Evolutionary conservation across 2,113 vertebrate genomes (phyloP), one percentile per base, ranked within the genome.

Genomic region (Myiopsitta monachus): DNA sequence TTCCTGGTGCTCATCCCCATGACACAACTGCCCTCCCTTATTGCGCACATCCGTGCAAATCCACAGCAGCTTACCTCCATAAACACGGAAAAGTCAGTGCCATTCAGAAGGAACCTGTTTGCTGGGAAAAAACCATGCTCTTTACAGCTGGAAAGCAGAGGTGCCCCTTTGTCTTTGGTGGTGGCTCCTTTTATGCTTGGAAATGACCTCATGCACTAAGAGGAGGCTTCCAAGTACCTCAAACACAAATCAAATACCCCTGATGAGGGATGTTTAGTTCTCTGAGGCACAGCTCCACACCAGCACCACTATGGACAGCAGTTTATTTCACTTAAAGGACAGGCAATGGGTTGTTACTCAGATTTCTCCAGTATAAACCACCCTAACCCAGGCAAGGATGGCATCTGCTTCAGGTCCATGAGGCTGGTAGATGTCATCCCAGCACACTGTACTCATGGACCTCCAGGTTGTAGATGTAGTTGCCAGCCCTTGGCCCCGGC

Each of bases 51-150:
- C 46, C 55, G 38, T 22, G n/a, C 44, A 79, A 54, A 54, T 17
- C 55, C 68, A 27, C 0, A 0, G 18, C 1, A 0, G 21, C 19
- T 75, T 4, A 2, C 5, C 30, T 5, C 46, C 13, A 3, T 2
- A 26, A 36, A 57, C 0, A 1, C 0, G 0, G 67, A 74, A 16
- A 27, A 79, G 22, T 10, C 3, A 3, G 17, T 47, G 28, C 27
- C 1, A 0, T n/a, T n/a, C 24, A 36, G 15, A 3, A 1, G 23
- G 63, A 73, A 43, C 18, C 33, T 54, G 14, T 30, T 44, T 38
- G 19, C 52, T 44, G 8, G 51, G 62, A 66, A 73, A 73, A 82
- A 85, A 41, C 3, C 4, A 0, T 2, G 39, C 11, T 81, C 59
- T 57, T 38, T 17, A 26, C 8, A 22, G 30, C n/a, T 39, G 19